Conservation (phyloP, 2,888 invertebrate genomes). For the Stenolophus ochropezus region DNA sequence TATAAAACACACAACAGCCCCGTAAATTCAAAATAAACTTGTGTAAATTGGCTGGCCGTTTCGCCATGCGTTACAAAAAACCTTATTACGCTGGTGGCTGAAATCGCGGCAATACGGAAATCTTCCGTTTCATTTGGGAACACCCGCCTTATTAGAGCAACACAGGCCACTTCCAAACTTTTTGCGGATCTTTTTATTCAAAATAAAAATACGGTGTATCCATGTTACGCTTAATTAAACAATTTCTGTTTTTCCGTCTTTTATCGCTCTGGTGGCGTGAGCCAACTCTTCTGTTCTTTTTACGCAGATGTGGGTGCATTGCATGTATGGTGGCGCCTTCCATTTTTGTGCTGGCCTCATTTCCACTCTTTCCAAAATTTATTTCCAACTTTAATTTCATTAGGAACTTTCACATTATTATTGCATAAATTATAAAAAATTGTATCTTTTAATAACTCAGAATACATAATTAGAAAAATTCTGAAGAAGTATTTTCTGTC, state of each 20-base stretch:
- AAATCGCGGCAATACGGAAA: conserved; percentile 30
- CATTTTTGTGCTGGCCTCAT: not conserved
- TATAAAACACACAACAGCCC: conserved; percentile 15
- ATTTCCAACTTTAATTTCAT: too few species aligned
- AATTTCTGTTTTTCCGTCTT: conserved; percentile 52
- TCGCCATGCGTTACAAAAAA: conserved; percentile 13
- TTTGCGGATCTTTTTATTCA: conserved; percentile 48
- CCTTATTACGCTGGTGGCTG: conserved; percentile 6
- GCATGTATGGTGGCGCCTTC: not conserved
- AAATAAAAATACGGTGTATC: conserved; percentile 54
- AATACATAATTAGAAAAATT: too few species aligned
- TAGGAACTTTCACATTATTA: too few species aligned
- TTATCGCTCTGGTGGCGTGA: conserved; percentile 38
- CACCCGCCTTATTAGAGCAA: conserved; percentile 9
- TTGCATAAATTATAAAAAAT: too few species aligned
- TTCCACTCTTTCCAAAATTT: not conserved
- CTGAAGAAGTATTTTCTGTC: too few species aligned
- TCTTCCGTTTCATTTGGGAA: conserved; percentile 29
- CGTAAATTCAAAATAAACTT: not conserved
- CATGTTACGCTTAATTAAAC: conserved; percentile 56
- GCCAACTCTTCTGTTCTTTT: conserved; percentile 40
- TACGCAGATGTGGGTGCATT: conserved; percentile 5
- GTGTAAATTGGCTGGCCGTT: conserved; percentile 2
- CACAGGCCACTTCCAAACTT: conserved; percentile 14
- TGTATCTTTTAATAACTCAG: too few species aligned